Evolutionary conservation across 1,140 invertebrate species (phyloP), one percentile per base, ranked within the genome.

Genomic region (Andrena cerasifolii): DNA sequence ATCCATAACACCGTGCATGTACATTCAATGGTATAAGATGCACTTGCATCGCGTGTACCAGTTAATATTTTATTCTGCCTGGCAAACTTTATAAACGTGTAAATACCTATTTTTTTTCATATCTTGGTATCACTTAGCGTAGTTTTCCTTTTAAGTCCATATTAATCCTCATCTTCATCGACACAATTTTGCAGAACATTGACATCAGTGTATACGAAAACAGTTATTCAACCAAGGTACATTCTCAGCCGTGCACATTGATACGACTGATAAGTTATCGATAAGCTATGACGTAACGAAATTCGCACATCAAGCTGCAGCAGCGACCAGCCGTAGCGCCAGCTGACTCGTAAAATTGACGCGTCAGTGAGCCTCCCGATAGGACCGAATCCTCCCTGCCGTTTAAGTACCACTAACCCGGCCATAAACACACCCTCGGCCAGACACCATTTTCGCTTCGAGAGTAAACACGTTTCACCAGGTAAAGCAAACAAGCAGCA

Each of bases 341-440:
- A 6, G 36, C 36, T 40, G 36, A 18, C 3, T 53, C n/a, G 28
- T 24, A 51, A 51, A 51, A 24, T 7, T 8, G 10, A 7, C 5
- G 10, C 6, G 49, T 7, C 21, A 10, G 28, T 2, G 7, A n/a
- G 10, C 26, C 5, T 31, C 7, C 8, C 7, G 7, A 43, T 26
- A 21, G n/a, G 16, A 4, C 16, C 26, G 3, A 5, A n/a, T 49
- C 21, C 31, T 8, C n/a, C 18, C 36, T 10, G 3, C 10, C 21
- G 3, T 40, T 62, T n/a, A 47, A 51, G 16, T 8, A 16, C n/a
- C 12, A 4, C 0, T n/a, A 18, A 53, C 14, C 21, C 28, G 28
- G 40, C 33, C n/a, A 54, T 54, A 74, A 53, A 63, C 61, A 21
- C 71, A 66, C 36, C 61, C 59, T 40, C 33, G 8, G 10, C 6